phyloP scores from a whole-genome alignment of 1,140 invertebrate genomes.

The Bombus confusus region DNA sequence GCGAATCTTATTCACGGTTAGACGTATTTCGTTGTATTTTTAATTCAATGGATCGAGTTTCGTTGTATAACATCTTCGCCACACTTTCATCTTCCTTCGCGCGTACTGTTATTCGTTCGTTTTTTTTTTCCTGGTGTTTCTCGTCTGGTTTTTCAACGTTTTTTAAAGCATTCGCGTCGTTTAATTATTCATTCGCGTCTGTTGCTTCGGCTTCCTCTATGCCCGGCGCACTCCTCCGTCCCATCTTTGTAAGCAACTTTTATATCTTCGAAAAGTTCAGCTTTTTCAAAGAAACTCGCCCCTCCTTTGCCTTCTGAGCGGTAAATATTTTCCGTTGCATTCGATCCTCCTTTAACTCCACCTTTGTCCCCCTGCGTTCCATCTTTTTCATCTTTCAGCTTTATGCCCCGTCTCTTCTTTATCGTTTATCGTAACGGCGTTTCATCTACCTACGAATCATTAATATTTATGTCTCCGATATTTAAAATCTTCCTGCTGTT shows the following conservation, averaged over 20 bases:
- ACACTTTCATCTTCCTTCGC: not conserved
- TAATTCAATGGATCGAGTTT: too few species aligned
- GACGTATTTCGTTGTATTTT: too few species aligned
- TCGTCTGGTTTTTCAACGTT: not conserved
- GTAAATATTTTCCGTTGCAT: not conserved
- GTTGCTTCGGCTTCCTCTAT: not conserved
- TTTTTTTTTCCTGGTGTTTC: too few species aligned
- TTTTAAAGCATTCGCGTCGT: not conserved
- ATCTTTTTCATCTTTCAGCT: not conserved
- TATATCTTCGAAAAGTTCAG: not conserved
- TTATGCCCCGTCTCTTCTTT: not conserved
- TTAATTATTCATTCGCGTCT: slow-evolving; percentile 8
- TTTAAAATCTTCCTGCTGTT: too few species aligned
- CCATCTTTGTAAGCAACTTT: not conserved
- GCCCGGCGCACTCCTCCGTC: not conserved
- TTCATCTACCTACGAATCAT: too few species aligned
- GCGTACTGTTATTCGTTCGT: not conserved
- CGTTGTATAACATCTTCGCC: too few species aligned
- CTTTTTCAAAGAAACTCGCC: not conserved
- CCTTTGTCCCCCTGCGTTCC: not conserved
- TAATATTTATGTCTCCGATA: too few species aligned
- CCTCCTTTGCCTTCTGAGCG: not conserved
- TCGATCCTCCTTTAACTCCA: accelerated
- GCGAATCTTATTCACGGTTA: too few species aligned
- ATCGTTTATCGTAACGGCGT: too few species aligned